Evolutionary conservation across 2,888 invertebrate species (phyloP).

Genomic region (Amaurobius ferox): DNA sequence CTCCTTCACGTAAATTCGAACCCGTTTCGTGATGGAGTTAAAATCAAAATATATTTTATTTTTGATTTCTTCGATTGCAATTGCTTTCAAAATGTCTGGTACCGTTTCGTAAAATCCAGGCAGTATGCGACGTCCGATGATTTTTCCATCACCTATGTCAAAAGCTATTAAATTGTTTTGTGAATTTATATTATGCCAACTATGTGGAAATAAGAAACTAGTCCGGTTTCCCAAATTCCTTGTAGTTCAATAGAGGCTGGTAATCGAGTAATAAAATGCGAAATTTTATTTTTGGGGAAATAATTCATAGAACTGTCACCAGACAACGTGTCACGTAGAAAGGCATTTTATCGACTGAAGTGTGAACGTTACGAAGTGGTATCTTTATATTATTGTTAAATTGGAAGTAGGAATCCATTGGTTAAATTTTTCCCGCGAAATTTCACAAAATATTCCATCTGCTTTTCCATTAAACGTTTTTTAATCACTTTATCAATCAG

Average conservation of each 20-base stretch:
- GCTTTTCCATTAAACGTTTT: constrained; percentile 7
- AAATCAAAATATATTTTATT: not conserved
- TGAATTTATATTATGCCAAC: constrained; percentile 18
- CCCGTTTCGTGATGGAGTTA: not conserved
- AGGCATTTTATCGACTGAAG: constrained; percentile 4
- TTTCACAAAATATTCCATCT: constrained; percentile 27
- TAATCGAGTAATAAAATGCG: constrained; percentile 74
- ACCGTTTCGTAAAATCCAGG: not conserved
- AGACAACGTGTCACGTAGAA: constrained; percentile 73
- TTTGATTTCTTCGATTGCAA: not conserved
- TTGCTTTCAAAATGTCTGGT: not conserved
- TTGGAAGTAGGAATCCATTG: constrained; percentile 15
- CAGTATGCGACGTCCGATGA: not conserved
- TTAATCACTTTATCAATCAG: constrained; percentile 26
- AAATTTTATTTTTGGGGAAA: constrained; percentile 75
- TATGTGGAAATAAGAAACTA: constrained; percentile 72
- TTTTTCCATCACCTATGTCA: not conserved
- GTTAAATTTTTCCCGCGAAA: constrained; percentile 23
- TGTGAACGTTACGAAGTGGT: not conserved
- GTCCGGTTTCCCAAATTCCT: constrained; percentile 74
- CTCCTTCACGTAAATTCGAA: not conserved
- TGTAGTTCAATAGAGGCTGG: constrained; percentile 70
- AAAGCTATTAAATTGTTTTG: constrained; percentile 21
- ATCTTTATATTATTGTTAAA: constrained; percentile 23
- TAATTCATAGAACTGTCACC: constrained; percentile 74